These are phyloP conservation scores for Pollenia labialis DNA, from an alignment of 2,888 invertebrate genomes.

Conservation along the genomic window DNA sequence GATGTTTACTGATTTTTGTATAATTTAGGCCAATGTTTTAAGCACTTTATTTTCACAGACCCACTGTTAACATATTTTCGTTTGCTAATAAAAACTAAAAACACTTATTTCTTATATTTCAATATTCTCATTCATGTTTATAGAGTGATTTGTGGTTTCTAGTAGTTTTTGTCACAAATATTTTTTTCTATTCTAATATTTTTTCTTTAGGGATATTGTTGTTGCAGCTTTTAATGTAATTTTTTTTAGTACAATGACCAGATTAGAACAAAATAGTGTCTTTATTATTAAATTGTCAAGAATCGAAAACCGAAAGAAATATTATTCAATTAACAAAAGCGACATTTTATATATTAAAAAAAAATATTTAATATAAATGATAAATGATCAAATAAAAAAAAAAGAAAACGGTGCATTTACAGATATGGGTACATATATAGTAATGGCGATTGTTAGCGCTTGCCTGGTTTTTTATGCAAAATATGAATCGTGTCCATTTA, in stretches of 20 bases:
- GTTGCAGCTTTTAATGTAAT: constrained; percentile 5
- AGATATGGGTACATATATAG: too few species aligned
- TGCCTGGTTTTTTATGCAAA: too few species aligned
- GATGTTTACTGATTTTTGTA: too few species aligned
- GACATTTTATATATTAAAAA: background rate
- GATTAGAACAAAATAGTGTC: background rate
- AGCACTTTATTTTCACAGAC: background rate
- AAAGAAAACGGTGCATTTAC: too few species aligned
- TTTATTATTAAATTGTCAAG: background rate
- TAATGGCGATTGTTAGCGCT: too few species aligned
- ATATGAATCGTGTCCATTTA: too few species aligned
- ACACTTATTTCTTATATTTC: constrained; percentile 5
- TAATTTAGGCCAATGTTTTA: too few species aligned
- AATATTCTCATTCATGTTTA: background rate
- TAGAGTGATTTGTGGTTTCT: background rate
- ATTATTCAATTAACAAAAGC: constrained; percentile 6
- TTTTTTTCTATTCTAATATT: background rate
- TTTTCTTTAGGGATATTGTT: background rate
- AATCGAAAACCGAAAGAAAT: background rate
- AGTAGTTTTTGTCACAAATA: background rate
- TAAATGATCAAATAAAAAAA: background rate
- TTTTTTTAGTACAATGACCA: background rate
- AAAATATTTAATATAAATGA: background rate
- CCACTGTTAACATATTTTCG: background rate
- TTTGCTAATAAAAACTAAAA: background rate